phyloP scores from a whole-genome alignment of 2,797 vertebrate genomes.

The Pseudochirops corinnae region DNA sequence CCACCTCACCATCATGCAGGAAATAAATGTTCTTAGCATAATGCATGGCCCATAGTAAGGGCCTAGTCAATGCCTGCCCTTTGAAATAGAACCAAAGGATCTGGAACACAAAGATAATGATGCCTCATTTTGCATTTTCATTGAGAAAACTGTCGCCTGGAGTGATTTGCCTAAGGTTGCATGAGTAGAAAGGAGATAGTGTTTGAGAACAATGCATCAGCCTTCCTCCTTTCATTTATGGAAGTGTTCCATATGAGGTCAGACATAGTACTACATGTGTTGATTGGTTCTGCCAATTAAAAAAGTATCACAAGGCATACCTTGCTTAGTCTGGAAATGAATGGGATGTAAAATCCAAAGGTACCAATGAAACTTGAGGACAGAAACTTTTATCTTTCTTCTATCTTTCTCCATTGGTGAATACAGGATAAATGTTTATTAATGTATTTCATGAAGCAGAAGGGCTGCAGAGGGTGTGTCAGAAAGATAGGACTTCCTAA shows the following conservation, averaged over 20 bases:
- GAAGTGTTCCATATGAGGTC: background rate
- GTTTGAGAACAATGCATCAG: background rate
- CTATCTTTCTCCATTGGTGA: background rate
- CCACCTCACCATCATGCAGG: background rate
- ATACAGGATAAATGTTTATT: background rate
- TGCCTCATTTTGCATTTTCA: background rate
- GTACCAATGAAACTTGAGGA: background rate
- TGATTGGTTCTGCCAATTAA: background rate
- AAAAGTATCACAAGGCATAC: background rate
- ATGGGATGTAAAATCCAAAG: background rate
- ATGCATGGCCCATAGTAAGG: background rate
- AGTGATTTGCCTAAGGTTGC: background rate
- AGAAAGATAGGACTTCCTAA: conserved; percentile 1
- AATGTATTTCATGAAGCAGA: background rate
- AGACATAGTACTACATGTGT: background rate
- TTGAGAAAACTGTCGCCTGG: background rate
- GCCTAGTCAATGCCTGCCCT: background rate
- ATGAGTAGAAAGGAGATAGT: background rate
- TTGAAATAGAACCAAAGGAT: background rate
- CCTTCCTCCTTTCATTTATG: background rate
- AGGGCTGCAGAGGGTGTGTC: background rate
- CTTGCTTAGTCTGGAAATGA: background rate
- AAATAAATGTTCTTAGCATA: background rate
- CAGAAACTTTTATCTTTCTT: background rate
- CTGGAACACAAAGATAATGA: background rate